phyloP scores from a whole-genome alignment of 2,113 vertebrate genomes.

The Sander lucioperca region DNA sequence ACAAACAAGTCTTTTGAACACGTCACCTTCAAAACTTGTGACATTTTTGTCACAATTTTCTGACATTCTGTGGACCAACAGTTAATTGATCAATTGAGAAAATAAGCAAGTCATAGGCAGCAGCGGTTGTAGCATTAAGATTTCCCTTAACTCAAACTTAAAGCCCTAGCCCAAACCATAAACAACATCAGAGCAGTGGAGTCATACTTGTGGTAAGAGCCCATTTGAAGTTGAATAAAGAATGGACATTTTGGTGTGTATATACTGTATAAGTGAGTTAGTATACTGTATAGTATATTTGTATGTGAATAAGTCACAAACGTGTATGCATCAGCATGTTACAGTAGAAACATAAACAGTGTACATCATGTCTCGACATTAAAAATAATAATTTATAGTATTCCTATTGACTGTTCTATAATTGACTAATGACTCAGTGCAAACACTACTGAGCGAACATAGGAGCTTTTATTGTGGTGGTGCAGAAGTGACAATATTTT shows the following conservation, averaged over 20 bases:
- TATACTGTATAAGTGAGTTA: not conserved
- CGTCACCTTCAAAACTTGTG: not conserved
- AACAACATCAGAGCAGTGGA: not conserved
- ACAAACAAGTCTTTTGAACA: not conserved
- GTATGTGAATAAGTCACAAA: not conserved
- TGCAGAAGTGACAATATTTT: conserved; percentile 33
- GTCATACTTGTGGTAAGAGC: not conserved
- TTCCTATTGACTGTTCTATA: not conserved
- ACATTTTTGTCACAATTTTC: no score
- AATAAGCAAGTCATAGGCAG: no score
- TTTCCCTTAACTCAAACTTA: not conserved
- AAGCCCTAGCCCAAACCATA: not conserved
- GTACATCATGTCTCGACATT: conserved; percentile 36
- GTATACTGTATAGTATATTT: not conserved
- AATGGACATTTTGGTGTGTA: not conserved
- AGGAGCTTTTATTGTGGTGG: conserved; percentile 53
- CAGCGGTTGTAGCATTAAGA: not conserved
- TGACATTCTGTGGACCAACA: no score
- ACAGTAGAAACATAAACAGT: conserved; percentile 1
- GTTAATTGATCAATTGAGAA: no score
- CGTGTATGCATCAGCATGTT: not conserved
- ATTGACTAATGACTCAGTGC: conserved; percentile 55
- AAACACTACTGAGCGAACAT: conserved; percentile 44
- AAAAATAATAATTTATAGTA: conserved; percentile 61
- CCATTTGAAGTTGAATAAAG: not conserved